Evolutionary conservation across 2,888 invertebrate species (phyloP).

Genomic region (Notodonta ziczac): DNA sequence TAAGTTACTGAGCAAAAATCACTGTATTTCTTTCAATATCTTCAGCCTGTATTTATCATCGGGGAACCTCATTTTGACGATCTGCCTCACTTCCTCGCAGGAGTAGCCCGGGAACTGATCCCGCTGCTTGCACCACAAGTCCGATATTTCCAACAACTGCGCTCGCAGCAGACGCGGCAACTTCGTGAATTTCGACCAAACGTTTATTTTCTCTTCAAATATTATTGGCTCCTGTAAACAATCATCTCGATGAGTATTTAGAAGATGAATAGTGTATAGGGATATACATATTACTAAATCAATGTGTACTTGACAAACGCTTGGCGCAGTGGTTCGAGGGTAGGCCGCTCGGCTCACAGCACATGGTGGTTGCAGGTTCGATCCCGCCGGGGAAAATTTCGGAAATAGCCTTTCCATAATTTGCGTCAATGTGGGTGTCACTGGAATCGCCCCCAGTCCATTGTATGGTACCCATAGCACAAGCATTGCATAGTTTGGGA

Average conservation of each 20-base stretch:
- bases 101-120: slow-evolving; percentile 56
- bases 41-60: slow-evolving; percentile 71
- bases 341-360: too few species aligned
- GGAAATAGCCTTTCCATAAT: too few species aligned
- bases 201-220: slow-evolving; percentile 59
- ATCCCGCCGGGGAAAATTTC: too few species aligned
- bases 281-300: too few species aligned
- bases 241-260: slow-evolving; percentile 9
- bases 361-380: too few species aligned
- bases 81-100: slow-evolving; percentile 74
- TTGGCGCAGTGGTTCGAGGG: too few species aligned
- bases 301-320: too few species aligned
- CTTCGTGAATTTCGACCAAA: slow-evolving; percentile 69
- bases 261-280: too few species aligned
- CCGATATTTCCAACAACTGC: slow-evolving; percentile 68
- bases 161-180: slow-evolving; percentile 67
- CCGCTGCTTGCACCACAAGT: slow-evolving; percentile 60
- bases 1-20: slow-evolving; percentile 23
- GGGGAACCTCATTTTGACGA: slow-evolving; percentile 76
- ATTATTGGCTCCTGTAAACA: slow-evolving; percentile 58
- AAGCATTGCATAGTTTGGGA: too few species aligned
- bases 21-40: slow-evolving; percentile 79
- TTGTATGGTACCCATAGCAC: too few species aligned
- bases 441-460: too few species aligned
- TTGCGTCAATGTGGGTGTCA: too few species aligned